Evolutionary conservation across 2,797 vertebrate genomes (phyloP).

Genomic region (Cossypha niveicapilla): DNA sequence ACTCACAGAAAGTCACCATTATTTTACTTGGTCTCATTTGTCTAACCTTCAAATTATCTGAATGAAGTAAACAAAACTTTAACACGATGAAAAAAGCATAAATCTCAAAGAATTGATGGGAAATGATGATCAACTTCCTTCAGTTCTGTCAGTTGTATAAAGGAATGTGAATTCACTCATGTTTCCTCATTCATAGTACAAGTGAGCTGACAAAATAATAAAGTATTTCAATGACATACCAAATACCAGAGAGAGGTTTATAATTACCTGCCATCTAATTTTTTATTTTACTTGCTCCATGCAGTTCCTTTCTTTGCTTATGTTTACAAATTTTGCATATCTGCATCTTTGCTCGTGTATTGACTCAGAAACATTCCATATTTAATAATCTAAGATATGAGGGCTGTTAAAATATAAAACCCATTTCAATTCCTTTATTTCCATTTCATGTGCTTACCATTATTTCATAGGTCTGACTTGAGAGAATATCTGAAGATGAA

Average conservation of each 20-base stretch:
- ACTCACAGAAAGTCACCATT: background rate
- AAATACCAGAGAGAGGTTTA: background rate
- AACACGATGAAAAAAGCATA: background rate
- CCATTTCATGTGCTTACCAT: background rate
- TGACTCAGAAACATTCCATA: background rate
- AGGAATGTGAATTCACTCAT: background rate
- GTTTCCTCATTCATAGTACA: background rate
- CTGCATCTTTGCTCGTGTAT: background rate
- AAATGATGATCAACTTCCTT: background rate
- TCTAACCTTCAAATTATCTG: background rate
- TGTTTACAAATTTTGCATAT: background rate
- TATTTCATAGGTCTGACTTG: background rate
- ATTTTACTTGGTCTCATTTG: background rate
- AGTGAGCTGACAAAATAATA: background rate
- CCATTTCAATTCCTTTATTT: background rate
- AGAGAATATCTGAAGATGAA: background rate
- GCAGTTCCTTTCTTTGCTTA: background rate
- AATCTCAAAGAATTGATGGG: background rate
- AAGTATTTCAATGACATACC: background rate
- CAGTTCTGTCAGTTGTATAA: background rate
- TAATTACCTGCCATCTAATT: background rate
- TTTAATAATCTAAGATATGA: background rate
- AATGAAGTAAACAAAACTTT: background rate
- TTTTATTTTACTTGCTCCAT: background rate
- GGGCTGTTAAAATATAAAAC: background rate